A percentile compares a stretch with the other conserved stretches of the same genome.
These are phyloP conservation scores for Actenoides hombroni DNA, from an alignment of 2,113 vertebrate genomes.

Conservation along the genomic window DNA sequence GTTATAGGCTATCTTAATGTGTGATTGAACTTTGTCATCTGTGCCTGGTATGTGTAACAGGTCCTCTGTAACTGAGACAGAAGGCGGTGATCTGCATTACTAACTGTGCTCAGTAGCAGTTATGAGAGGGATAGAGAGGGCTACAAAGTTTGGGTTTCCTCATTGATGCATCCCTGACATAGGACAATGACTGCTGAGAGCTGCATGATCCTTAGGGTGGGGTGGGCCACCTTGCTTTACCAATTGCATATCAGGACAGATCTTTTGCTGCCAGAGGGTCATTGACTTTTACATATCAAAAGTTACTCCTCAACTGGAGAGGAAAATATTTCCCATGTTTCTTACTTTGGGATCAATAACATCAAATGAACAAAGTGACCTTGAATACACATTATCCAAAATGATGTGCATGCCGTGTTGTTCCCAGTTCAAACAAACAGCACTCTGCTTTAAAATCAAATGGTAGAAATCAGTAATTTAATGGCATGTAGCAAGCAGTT, in stretches of 20 bases:
- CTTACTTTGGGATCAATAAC: neutral
- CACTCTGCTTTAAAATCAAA: slow-evolving; percentile 35
- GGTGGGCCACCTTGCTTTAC: neutral
- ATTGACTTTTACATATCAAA: neutral
- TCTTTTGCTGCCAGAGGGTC: neutral
- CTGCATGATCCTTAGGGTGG: neutral
- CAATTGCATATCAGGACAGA: neutral
- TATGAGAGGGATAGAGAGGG: neutral
- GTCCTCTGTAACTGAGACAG: neutral
- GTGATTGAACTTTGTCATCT: neutral
- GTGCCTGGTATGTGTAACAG: neutral
- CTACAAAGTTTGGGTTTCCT: slow-evolving; percentile 14
- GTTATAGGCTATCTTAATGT: neutral
- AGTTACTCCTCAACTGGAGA: neutral
- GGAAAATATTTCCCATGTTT: neutral
- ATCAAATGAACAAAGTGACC: slow-evolving; percentile 4
- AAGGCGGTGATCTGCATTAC: neutral
- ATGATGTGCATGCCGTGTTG: neutral
- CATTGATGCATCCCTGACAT: neutral
- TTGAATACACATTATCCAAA: slow-evolving; percentile 26
- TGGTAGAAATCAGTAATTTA: slow-evolving; percentile 52
- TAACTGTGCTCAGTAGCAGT: neutral
- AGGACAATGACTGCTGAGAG: neutral
- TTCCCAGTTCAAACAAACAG: slow-evolving; percentile 11
- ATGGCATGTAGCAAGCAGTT: slow-evolving; percentile 49